Evolutionary conservation across 2,888 invertebrate species (phyloP).

Genomic region (Parnassius glacialis): DNA sequence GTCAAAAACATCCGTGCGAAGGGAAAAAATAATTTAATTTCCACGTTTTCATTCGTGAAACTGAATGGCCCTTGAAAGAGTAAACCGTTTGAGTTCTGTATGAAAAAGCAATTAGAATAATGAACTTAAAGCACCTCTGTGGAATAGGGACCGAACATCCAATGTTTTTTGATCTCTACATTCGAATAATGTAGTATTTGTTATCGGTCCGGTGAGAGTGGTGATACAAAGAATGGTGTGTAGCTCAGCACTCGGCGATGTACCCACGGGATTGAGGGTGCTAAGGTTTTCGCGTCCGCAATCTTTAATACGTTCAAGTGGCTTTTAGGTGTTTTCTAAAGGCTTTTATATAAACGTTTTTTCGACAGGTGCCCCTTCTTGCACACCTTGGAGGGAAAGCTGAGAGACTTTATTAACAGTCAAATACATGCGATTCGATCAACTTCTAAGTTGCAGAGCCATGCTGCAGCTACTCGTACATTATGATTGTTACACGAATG

Average conservation of each 20-base stretch:
- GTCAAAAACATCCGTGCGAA: conserved; percentile 49
- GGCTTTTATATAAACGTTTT: conserved; percentile 43
- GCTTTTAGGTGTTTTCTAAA: conserved; percentile 44
- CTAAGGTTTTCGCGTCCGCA: conserved; percentile 51
- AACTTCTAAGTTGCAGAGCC: no score
- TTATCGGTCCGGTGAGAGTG: conserved; percentile 5
- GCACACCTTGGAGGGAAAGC: neutral
- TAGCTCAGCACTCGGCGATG: conserved; percentile 32
- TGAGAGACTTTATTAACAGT: no score
- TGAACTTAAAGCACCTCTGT: conserved; percentile 63
- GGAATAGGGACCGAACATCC: conserved; percentile 37
- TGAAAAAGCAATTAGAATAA: conserved; percentile 72
- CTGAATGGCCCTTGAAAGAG: conserved; percentile 65
- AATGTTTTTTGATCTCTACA: conserved; percentile 33
- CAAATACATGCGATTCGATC: no score
- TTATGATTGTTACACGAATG: no score
- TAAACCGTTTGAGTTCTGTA: conserved; percentile 62
- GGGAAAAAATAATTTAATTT: conserved; percentile 71
- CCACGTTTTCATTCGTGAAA: conserved; percentile 60
- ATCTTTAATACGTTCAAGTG: conserved; percentile 66
- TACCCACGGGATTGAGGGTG: conserved; percentile 38
- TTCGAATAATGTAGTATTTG: conserved; percentile 12
- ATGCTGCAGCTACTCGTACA: no score
- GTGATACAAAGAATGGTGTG: conserved; percentile 31
- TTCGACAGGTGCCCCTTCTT: conserved; percentile 35